Base-by-base conservation (phyloP, 2,797 vertebrate genomes). In the Peromyscus nudipes region DNA sequence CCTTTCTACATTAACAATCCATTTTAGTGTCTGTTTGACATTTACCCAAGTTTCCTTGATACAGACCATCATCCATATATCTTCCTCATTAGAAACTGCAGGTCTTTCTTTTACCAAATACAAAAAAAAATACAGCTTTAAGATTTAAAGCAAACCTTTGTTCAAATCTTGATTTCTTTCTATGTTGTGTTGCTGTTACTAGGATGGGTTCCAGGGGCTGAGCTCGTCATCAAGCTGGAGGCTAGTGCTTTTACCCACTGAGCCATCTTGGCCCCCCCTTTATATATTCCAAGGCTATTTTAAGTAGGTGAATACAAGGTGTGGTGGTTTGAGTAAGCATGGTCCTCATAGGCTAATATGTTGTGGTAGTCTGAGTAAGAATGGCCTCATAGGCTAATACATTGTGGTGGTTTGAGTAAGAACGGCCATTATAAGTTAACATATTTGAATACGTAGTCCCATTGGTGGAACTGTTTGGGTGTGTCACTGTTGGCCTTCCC, bases 151-250 rank as follows among this genome's bases (percentile, higher is more conserved):
- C 16, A 87, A n/a, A 8, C 86, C 94, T 75, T 76, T 91, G 5
- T 90, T 96, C 55, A 92, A 94, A 83, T 83, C 76, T 29, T 77
- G 12, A 71, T 87, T 89, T 95, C 40, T 77, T 77, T 80, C 1
- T 4, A 69, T 86, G 21, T 87, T 95, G 55, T 94, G 65, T 65
- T 79, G 16, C 4, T 40, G 46, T 55, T 55, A 55, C 55, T 17
- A 17, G 13, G 55, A 55, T 83, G 27, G 37, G 0, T 31, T 84
- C 67, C 49, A 57, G 85, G 49, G 14, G 57, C 31, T 16, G 29
- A 57, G 57, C 49, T 73, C 14, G 49, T 57, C 67, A 55, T 37
- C 7, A 57, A 13, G 14, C 52, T 55, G 19, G 49, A 87, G 67
- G 65, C 46, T 27, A 52, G 1, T 55, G 49, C 34, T 40, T 67